Percentiles rank a stretch among this genome's conserved stretches.
Evolutionary conservation across 2,797 vertebrate genomes (phyloP).

Genomic region (Bradypus variegatus): DNA sequence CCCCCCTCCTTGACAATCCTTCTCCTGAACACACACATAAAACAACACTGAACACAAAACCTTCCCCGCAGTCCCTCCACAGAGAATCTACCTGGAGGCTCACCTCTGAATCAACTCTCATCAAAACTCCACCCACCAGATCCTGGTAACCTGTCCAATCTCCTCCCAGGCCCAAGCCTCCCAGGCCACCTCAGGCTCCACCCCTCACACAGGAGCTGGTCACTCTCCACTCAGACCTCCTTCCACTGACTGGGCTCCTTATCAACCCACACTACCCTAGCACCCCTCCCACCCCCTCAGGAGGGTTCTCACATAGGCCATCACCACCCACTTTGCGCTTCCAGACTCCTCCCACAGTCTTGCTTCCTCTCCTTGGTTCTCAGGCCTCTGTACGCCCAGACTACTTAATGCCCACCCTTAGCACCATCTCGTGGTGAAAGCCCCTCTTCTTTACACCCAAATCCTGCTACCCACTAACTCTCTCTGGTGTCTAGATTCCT

Average conservation of each 20-base stretch:
- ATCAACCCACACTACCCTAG: background rate
- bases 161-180: background rate
- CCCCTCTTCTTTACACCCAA: background rate
- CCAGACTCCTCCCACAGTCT: background rate
- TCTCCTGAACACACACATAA: background rate
- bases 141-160: background rate
- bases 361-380: background rate
- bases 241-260: background rate
- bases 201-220: background rate
- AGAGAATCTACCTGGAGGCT: background rate
- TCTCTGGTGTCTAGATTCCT: background rate
- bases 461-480: background rate
- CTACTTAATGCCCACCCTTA: background rate
- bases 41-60: background rate
- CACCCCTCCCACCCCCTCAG: background rate
- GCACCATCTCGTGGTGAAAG: background rate
- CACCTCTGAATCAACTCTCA: background rate
- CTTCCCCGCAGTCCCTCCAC: background rate
- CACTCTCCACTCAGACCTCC: background rate
- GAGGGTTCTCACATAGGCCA: background rate
- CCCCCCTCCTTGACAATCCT: background rate
- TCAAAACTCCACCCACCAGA: constrained; percentile 10
- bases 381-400: background rate
- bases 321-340: background rate
- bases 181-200: background rate